Evolutionary conservation across 1,140 invertebrate genomes (phyloP), one percentile per base, ranked within the genome.

Genomic region (Pseudachorutes palmiensis): DNA sequence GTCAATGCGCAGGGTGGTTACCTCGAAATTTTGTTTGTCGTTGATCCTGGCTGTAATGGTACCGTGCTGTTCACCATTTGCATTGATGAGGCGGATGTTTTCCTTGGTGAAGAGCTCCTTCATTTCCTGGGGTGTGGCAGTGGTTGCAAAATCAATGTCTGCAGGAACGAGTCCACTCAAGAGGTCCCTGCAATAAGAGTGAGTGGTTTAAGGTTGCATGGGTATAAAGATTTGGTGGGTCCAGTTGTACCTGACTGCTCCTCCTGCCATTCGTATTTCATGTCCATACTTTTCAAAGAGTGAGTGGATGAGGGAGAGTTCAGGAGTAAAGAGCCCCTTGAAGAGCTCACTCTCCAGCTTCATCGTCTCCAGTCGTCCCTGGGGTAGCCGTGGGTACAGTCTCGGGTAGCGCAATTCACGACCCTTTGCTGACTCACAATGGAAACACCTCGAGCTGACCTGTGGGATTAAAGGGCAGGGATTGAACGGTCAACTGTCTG

Each of bases 141-240:
- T 90, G 9, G 96, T 97, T 1, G 97, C 97, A 82, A 99, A 98
- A 79, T 99, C 97, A 33, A 99, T 79, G 81, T 99, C 97, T 75
- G 88, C 87, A 1, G 97, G 96, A 49, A 80, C 78, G 61, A 85
- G 86, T 2, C 86, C 85, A 83, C 90, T 86, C n/a, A 99, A 76
- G n/a, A 99, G 80, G 82, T 99, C 97, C 65, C 97, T 85, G 2
- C 14, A 31, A 41, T 36, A 14, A 14, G 2, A 62, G n/a, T 16
- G 19, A 41, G 41, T 22, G 16, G 3, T 65, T 29, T 64, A 9
- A 24, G 14, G 16, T 59, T 55, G 2, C 3, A 31, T 22, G 31
- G 2, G 9, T 24, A 31, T n/a, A 60, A 51, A 62, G 12, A 62
- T n/a, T 16, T 2, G 19, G 24, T 14, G 26, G 33, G 2, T 62